A percentile compares a stretch with the other conserved stretches of the same genome.
phyloP scores from a whole-genome alignment of 2,888 invertebrate species.

The Thereva unica region DNA sequence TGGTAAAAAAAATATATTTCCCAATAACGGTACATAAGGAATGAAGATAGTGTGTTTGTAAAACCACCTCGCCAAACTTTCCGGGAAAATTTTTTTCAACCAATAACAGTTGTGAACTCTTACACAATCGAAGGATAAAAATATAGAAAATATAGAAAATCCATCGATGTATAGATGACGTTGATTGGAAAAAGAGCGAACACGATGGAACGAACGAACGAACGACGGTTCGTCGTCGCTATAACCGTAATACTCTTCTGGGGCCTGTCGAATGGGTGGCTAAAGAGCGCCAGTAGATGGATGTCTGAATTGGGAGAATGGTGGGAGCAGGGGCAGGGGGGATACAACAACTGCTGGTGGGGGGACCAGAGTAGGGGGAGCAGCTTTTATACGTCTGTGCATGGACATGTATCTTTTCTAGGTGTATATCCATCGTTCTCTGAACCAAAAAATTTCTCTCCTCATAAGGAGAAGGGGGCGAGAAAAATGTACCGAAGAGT shows the following conservation, averaged over 20 bases:
- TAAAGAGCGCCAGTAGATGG: too few species aligned
- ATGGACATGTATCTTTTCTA: conserved; percentile 29
- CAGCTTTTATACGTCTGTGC: background rate
- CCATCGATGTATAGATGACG: conserved; percentile 43
- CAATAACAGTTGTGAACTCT: conserved; percentile 33
- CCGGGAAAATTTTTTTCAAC: conserved; percentile 23
- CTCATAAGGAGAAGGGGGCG: too few species aligned
- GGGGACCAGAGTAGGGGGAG: background rate
- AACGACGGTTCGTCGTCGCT: background rate
- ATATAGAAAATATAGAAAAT: conserved; percentile 38
- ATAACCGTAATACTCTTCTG: background rate
- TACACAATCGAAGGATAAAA: conserved; percentile 34
- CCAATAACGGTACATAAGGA: conserved; percentile 25
- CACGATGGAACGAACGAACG: conserved; percentile 14
- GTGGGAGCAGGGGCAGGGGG: too few species aligned
- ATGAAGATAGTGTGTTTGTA: background rate
- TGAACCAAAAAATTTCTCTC: too few species aligned
- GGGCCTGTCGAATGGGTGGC: background rate
- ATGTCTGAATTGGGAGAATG: too few species aligned
- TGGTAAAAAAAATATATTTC: background rate
- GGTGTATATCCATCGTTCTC: conserved; percentile 13
- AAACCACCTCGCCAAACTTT: conserved; percentile 19
- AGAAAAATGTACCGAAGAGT: too few species aligned
- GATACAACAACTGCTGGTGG: background rate
- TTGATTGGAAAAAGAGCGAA: conserved; percentile 42